These are phyloP conservation scores for Condylostylus longicornis DNA, from an alignment of 1,140 invertebrate genomes.

Conservation along the genomic window DNA sequence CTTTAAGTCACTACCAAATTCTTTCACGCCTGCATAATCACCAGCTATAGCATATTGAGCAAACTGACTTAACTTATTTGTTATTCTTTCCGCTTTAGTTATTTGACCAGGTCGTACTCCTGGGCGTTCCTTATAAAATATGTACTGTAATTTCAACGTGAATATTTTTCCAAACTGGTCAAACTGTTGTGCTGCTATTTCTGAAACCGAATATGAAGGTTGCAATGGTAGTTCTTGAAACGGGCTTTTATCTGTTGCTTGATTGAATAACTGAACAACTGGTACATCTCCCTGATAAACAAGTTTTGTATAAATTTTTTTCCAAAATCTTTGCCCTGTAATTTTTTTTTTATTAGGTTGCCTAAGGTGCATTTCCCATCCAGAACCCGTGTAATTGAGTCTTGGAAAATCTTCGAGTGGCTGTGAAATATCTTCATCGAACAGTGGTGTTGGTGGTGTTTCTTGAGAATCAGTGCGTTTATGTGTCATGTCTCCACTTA, in stretches of 20 bases:
- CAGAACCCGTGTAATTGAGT: conserved; percentile 60
- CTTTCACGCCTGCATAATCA: conserved; percentile 81
- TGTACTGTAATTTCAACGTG: conserved; percentile 94
- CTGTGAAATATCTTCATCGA: conserved; percentile 85
- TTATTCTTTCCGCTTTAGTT: conserved; percentile 80
- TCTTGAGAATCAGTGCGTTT: conserved; percentile 52
- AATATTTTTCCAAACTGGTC: conserved; percentile 99
- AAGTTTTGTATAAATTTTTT: conserved; percentile 82
- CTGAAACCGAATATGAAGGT: conserved; percentile 82
- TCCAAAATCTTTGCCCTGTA: conserved; percentile 93
- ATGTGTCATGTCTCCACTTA: conserved; percentile 31
- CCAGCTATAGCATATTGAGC: conserved; percentile 87
- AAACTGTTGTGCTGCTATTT: conserved; percentile 89
- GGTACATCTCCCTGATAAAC: conserved; percentile 66
- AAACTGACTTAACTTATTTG: conserved; percentile 82
- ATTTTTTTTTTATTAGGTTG: conserved; percentile 98
- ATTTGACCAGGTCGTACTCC: conserved; percentile 93
- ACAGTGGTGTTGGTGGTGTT: conserved; percentile 78
- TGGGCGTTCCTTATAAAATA: conserved; percentile 95
- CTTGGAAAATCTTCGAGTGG: conserved; percentile 86
- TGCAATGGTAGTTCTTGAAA: conserved; percentile 87
- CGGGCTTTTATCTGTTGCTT: conserved; percentile 72
- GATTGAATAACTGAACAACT: conserved; percentile 72
- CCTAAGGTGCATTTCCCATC: conserved; percentile 92
- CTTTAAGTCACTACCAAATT: conserved; percentile 79